Evolutionary conservation across 2,113 vertebrate species (phyloP).

Genomic region (Cynoglossus semilaevis): DNA sequence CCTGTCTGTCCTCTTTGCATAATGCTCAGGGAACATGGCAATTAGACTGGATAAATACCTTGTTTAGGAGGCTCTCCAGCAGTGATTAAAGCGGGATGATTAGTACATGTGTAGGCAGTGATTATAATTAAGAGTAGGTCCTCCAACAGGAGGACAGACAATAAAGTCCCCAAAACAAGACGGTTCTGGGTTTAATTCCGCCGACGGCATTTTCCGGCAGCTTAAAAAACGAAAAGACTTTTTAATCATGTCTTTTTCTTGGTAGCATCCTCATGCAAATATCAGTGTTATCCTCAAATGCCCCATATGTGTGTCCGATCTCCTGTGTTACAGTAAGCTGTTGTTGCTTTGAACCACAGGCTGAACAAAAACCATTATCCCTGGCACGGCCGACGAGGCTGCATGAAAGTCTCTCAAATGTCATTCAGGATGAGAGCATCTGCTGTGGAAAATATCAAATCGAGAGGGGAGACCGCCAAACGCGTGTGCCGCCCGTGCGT

Average conservation of each 20-base stretch:
- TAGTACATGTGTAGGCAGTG: constrained; percentile 55
- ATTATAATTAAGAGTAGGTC: constrained; percentile 46
- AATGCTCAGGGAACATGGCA: constrained; percentile 22
- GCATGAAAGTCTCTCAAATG: constrained; percentile 40
- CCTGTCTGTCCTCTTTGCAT: constrained; percentile 12
- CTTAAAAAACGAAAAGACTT: too few species aligned
- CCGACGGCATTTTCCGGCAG: constrained; percentile 1
- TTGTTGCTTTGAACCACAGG: constrained; percentile 9
- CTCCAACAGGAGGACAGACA: constrained; percentile 29
- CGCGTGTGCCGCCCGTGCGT: too few species aligned
- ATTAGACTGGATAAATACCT: constrained; percentile 46
- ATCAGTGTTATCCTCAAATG: background rate
- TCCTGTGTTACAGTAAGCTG: constrained; percentile 7
- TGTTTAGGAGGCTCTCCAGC: constrained; percentile 41
- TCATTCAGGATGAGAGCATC: constrained; percentile 32
- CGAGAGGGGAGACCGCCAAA: background rate
- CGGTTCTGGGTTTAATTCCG: constrained; percentile 3
- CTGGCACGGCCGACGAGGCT: constrained; percentile 4
- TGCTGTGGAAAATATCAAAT: constrained; percentile 11
- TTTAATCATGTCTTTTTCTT: background rate
- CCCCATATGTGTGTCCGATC: background rate
- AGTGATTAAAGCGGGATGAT: constrained; percentile 59
- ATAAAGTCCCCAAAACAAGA: background rate
- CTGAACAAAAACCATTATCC: constrained; percentile 32
- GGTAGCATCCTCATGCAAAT: too few species aligned